phyloP scores from a whole-genome alignment of 1,140 invertebrate species.

The Hestina assimilis region DNA sequence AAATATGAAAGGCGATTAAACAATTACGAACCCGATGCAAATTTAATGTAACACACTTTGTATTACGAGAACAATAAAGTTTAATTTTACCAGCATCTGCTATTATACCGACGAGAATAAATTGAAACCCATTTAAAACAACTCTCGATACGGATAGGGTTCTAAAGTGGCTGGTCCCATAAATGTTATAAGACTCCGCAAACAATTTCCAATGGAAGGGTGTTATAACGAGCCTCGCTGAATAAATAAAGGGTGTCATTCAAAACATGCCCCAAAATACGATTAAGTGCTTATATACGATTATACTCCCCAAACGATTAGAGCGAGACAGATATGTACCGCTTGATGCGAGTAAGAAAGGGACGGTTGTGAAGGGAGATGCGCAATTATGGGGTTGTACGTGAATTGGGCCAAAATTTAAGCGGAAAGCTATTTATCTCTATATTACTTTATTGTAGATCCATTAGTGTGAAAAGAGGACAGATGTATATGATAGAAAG shows the following conservation, averaged over 20 bases:
- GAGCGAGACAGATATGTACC: constrained; percentile 39
- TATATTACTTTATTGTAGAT: constrained; percentile 76
- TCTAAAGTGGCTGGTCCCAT: constrained; percentile 40
- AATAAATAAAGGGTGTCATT: constrained; percentile 68
- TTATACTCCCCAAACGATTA: constrained; percentile 61
- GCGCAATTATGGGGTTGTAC: constrained; percentile 66
- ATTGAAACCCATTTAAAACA: constrained; percentile 27
- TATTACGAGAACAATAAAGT: constrained; percentile 51
- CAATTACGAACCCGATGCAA: constrained; percentile 68
- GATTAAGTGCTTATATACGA: constrained; percentile 76
- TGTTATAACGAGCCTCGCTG: constrained; percentile 50
- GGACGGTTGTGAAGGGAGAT: constrained; percentile 53
- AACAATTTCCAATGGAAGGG: constrained; percentile 71
- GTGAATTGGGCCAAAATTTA: constrained; percentile 72
- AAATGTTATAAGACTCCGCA: constrained; percentile 60
- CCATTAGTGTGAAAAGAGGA: constrained; percentile 60
- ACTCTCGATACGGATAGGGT: constrained; percentile 8
- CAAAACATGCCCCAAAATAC: constrained; percentile 55
- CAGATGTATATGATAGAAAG: constrained; percentile 34
- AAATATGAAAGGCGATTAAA: constrained; percentile 48
- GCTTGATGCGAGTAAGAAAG: constrained; percentile 27
- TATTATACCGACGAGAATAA: constrained; percentile 33
- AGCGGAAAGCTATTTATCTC: constrained; percentile 74
- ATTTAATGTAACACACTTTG: constrained; percentile 55
- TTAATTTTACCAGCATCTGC: constrained; percentile 59